Percentiles rank a stretch among this genome's conserved stretches.
These are phyloP conservation scores for Caradrina clavipalpis DNA, from an alignment of 2,888 invertebrate genomes.

Conservation along the genomic window DNA sequence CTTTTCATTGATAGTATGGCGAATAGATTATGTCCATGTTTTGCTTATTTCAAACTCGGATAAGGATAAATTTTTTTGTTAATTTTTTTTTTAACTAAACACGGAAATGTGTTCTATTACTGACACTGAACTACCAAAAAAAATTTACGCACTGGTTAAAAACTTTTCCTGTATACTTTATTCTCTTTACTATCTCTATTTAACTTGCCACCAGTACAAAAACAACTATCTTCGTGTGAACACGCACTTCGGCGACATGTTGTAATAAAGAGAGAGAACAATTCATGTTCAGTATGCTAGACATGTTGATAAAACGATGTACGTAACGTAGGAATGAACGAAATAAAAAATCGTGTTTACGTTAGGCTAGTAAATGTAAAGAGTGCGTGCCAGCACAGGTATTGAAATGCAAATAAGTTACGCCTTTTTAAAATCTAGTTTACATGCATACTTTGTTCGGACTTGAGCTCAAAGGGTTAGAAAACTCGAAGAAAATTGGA, in stretches of 20 bases:
- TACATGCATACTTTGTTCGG: background rate
- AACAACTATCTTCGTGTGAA: conserved; percentile 4
- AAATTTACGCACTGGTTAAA: too few relatives aligned
- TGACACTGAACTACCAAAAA: too few relatives aligned
- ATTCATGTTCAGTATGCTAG: conserved; percentile 27
- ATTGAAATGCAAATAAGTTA: conserved; percentile 2
- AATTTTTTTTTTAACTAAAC: too few relatives aligned
- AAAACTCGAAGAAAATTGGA: background rate
- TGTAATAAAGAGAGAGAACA: conserved; percentile 42
- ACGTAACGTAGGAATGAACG: conserved; percentile 17
- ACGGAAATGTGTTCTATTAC: too few relatives aligned
- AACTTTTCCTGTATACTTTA: too few relatives aligned
- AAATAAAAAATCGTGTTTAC: conserved; percentile 7
- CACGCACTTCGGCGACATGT: conserved; percentile 10
- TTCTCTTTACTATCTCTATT: background rate
- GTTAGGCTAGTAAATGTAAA: background rate
- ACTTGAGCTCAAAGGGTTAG: background rate
- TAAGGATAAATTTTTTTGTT: too few relatives aligned
- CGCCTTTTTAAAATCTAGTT: background rate
- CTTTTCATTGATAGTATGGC: too few relatives aligned
- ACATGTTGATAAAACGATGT: conserved; percentile 41
- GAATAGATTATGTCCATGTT: too few relatives aligned
- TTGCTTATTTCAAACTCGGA: too few relatives aligned
- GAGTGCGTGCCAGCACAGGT: background rate
- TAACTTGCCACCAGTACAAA: background rate